Percentiles rank a stretch among this genome's conserved stretches.
phyloP scores from a whole-genome alignment of 2,113 vertebrate genomes.

The Nycticebus coucang region DNA sequence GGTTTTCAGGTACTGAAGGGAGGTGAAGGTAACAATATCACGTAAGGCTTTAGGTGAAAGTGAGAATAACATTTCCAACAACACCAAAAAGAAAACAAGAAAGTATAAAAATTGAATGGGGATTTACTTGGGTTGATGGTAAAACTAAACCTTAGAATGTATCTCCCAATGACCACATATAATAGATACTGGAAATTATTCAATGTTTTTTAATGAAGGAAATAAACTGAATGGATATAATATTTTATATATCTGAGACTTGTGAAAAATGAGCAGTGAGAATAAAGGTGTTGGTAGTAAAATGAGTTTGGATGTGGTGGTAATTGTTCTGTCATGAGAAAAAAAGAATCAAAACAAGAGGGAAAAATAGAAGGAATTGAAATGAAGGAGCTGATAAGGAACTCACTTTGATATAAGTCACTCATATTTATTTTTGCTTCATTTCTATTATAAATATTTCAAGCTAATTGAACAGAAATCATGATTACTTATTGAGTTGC shows the following conservation, averaged over 20 bases:
- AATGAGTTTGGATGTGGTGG: background rate
- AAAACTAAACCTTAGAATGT: background rate
- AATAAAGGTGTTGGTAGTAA: background rate
- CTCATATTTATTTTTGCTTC: background rate
- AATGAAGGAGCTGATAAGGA: background rate
- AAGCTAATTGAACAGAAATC: background rate
- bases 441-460: constrained; percentile 17
- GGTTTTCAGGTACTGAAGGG: background rate
- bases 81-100: background rate
- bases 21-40: accelerated
- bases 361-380: background rate
- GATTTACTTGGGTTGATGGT: background rate
- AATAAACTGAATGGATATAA: background rate
- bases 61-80: background rate
- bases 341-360: background rate
- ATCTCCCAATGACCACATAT: background rate
- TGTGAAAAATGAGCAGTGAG: background rate
- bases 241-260: background rate
- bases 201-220: background rate
- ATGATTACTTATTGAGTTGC: background rate
- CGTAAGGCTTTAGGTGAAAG: no score
- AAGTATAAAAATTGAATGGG: background rate
- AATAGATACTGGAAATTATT: background rate
- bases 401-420: background rate
- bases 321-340: background rate